Percentiles rank a stretch among this genome's conserved stretches.
Evolutionary conservation across 2,797 vertebrate genomes (phyloP).

Genomic region (Hemitrygon akajei): DNA sequence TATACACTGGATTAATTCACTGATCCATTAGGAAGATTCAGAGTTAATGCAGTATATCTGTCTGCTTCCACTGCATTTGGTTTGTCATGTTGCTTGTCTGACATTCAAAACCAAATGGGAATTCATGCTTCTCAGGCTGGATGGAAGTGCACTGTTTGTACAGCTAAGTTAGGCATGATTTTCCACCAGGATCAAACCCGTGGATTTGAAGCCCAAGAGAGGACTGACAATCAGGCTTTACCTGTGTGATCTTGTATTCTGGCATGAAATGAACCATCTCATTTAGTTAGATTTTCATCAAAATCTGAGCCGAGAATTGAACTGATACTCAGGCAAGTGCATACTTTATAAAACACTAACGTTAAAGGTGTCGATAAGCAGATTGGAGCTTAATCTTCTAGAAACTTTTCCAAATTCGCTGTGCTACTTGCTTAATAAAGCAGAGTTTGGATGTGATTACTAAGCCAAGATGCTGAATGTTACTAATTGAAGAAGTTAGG

Average conservation of each 20-base stretch:
- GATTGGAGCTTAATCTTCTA: neutral
- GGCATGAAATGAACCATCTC: neutral
- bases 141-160: neutral
- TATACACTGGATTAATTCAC: neutral
- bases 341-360: neutral
- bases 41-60: neutral
- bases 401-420: neutral
- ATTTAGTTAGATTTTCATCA: neutral
- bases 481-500: slow-evolving; percentile 2
- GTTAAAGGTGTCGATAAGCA: neutral
- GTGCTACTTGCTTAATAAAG: neutral
- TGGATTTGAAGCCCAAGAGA: neutral
- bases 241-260: neutral
- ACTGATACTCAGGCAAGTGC: neutral
- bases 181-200: neutral
- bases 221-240: neutral
- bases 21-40: neutral
- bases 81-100: neutral
- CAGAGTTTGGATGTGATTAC: neutral
- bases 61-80: neutral
- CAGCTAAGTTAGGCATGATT: neutral
- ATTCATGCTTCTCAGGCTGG: neutral
- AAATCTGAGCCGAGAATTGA: neutral
- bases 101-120: neutral
- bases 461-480: slow-evolving; percentile 11